Conservation (phyloP, 2,113 vertebrate genomes). For the Chlorodrepanis virens region DNA sequence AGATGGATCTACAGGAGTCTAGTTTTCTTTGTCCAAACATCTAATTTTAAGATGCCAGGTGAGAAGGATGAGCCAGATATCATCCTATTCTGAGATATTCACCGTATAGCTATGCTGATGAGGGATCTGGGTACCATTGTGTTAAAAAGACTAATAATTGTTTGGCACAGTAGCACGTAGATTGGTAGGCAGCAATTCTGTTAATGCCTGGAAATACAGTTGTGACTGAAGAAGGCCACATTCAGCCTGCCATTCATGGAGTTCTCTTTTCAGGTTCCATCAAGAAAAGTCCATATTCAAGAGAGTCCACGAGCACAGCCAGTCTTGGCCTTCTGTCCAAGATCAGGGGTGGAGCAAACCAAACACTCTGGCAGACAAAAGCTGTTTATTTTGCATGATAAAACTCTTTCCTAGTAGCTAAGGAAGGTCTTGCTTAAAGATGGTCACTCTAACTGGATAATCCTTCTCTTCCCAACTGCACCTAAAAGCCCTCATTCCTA, state of each 20-base stretch:
- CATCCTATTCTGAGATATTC: neutral
- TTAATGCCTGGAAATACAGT: neutral
- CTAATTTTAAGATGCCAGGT: neutral
- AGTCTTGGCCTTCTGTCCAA: neutral
- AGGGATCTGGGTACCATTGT: neutral
- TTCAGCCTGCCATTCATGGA: neutral
- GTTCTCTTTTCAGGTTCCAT: neutral
- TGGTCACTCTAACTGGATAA: accelerated
- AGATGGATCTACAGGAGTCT: neutral
- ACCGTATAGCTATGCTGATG: neutral
- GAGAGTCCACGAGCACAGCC: neutral
- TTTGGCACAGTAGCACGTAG: neutral
- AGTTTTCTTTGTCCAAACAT: neutral
- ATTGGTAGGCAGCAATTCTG: neutral
- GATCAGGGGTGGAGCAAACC: neutral
- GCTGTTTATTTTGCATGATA: neutral
- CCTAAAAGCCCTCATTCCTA: neutral
- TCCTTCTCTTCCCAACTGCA: neutral
- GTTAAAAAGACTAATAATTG: neutral
- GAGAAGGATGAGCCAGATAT: neutral
- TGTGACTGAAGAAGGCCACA: neutral
- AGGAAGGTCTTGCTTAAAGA: neutral
- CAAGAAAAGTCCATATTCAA: neutral
- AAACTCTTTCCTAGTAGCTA: neutral
- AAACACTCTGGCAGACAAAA: neutral